Percentiles rank a stretch among this genome's conserved stretches.
Conservation (phyloP, 2,797 vertebrate species). For the Florisuga fusca region DNA sequence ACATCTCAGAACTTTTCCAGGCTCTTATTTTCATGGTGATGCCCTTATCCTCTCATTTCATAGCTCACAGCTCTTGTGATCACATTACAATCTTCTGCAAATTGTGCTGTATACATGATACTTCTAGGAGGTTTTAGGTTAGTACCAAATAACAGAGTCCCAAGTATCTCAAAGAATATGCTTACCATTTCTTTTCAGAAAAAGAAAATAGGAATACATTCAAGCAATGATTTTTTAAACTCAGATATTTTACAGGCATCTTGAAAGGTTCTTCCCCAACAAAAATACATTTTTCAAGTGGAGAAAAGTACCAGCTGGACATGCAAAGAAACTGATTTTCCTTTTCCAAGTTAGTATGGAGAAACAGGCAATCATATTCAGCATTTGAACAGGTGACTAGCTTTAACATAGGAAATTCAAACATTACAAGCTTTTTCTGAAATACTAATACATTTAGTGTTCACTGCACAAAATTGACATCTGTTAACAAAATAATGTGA, state of each 20-base stretch:
- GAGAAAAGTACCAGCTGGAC: background rate
- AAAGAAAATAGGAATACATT: background rate
- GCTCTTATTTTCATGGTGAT: background rate
- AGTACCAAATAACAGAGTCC: background rate
- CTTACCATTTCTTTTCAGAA: background rate
- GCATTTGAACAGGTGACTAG: background rate
- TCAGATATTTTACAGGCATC: background rate
- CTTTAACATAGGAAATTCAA: background rate
- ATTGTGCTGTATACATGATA: background rate
- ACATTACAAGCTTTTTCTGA: background rate
- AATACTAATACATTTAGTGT: background rate
- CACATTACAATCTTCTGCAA: background rate
- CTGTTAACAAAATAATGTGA: background rate
- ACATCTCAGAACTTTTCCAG: background rate
- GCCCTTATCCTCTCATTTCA: background rate
- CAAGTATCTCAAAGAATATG: background rate
- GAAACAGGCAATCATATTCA: background rate
- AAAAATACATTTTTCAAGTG: background rate
- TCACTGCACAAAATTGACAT: background rate
- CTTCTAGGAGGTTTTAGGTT: background rate
- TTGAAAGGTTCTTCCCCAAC: background rate
- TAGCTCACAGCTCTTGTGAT: background rate
- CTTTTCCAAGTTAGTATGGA: background rate
- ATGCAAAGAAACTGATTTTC: background rate
- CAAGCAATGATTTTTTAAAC: background rate